A percentile compares a stretch with the other conserved stretches of the same genome.
Conservation (phyloP, 2,113 vertebrate species). For the Semicossyphus pulcher region DNA sequence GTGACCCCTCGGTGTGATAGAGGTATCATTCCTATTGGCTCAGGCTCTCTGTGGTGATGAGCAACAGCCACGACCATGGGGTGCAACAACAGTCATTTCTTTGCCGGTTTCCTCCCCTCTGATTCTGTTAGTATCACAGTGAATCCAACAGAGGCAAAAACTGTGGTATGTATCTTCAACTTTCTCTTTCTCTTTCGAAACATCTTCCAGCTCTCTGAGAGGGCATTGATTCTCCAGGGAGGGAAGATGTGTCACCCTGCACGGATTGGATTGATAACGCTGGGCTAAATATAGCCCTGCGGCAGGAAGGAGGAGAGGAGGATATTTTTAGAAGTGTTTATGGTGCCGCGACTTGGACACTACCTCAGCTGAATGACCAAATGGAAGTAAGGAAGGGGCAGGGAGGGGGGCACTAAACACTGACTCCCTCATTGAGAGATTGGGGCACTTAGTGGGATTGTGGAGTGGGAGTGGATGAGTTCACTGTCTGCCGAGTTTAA, state of each 20-base stretch:
- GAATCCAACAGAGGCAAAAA: constrained; percentile 29
- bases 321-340: constrained; percentile 84
- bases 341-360: constrained; percentile 60
- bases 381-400: background rate
- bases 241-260: constrained; percentile 74
- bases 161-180: constrained; percentile 34
- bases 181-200: constrained; percentile 25
- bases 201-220: constrained; percentile 61
- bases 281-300: constrained; percentile 83
- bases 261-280: constrained; percentile 80
- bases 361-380: constrained; percentile 68
- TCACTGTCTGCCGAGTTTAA: constrained; percentile 14
- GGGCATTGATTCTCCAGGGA: constrained; percentile 71
- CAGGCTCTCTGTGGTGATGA: constrained; percentile 47
- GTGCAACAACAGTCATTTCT: constrained; percentile 38
- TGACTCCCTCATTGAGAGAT: constrained; percentile 43
- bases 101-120: constrained; percentile 14
- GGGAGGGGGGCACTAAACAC: background rate
- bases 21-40: constrained; percentile 39
- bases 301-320: constrained; percentile 67
- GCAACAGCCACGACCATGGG: constrained; percentile 43
- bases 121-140: constrained; percentile 29
- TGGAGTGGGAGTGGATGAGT: constrained; percentile 28
- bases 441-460: constrained; percentile 63
- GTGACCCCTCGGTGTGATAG: constrained; percentile 56